phyloP scores from a whole-genome alignment of 2,888 invertebrate species.

The Beris morrisii region DNA sequence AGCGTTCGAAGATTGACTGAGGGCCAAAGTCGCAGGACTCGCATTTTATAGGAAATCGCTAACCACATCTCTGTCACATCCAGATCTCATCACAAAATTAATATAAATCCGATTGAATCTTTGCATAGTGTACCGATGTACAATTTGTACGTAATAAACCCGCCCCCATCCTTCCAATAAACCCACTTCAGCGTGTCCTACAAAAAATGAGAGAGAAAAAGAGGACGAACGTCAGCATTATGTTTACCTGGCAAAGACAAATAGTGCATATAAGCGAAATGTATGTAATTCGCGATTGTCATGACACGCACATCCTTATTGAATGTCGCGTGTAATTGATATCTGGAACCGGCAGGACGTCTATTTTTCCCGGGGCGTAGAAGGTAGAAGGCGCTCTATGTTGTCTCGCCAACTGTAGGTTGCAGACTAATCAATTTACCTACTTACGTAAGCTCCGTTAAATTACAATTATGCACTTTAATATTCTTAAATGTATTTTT shows the following conservation, averaged over 20 bases:
- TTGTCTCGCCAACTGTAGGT: too few relatives aligned
- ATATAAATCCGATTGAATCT: slow-evolving; percentile 16
- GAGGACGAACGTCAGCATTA: slow-evolving; percentile 1
- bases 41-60: neutral
- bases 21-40: too few relatives aligned
- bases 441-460: too few relatives aligned
- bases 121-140: slow-evolving; percentile 2
- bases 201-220: slow-evolving; percentile 10
- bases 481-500: too few relatives aligned
- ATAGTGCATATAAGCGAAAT: slow-evolving; percentile 15
- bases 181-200: neutral
- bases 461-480: too few relatives aligned
- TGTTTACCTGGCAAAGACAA: slow-evolving; percentile 26
- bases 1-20: too few relatives aligned
- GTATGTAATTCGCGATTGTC: slow-evolving; percentile 10
- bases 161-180: neutral
- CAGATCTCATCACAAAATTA: slow-evolving; percentile 19
- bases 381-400: too few relatives aligned
- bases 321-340: too few relatives aligned
- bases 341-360: too few relatives aligned
- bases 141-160: slow-evolving; percentile 19
- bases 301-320: too few relatives aligned
- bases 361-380: too few relatives aligned
- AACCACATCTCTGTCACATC: slow-evolving; percentile 18
- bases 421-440: too few relatives aligned